Evolutionary conservation across 2,888 invertebrate genomes (phyloP), one percentile per base, ranked within the genome.

Genomic region (Hirtodrosophila trivittata): DNA sequence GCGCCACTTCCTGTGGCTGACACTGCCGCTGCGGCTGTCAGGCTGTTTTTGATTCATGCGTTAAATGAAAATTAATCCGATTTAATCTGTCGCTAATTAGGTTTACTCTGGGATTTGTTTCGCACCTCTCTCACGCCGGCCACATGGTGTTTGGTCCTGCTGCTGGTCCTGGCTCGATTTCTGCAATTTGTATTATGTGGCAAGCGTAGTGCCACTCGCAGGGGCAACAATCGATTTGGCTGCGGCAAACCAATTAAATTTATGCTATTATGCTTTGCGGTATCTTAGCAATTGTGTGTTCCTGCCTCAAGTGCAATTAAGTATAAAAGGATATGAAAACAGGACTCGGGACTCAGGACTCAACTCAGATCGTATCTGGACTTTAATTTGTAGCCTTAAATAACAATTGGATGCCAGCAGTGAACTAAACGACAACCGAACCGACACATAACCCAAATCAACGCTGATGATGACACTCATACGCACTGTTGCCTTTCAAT

Each of bases 51-150:
- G 82, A 81, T 85, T 86, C 87, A 83, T 86, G 87, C 73, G 82
- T 86, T 81, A 86, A 86, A 83, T 86, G 82, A 81, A 83, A 83
- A 86, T 83, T 86, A 83, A 83, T 83, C 87, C 85, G 82, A 83
- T 83, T 86, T 83, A 83, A 83, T 83, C 82, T 86, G 85, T 83
- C 82, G 87, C 82, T 83, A 83, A 83, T 83, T 83, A 86, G 87
- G 87, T 83, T 83, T 83, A 86, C 82, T 86, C 78, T 75, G 75
- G 87, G 82, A 81, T 75, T 86, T 84, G 78, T 69, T 84, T 86
- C 82, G 73, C 87, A 84, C 87, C 73, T 83, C 78, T 83, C 78
- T 58, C 64, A 35, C 30, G 49, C 54, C 35, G 37, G 43, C 50
- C 64, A 43, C 55, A 58, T 65, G n/a, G n/a, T n/a, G 58, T 42